A percentile compares a stretch with the other conserved stretches of the same genome.
Evolutionary conservation across 2,888 invertebrate genomes (phyloP).

Genomic region (Clitarchus hookeri): DNA sequence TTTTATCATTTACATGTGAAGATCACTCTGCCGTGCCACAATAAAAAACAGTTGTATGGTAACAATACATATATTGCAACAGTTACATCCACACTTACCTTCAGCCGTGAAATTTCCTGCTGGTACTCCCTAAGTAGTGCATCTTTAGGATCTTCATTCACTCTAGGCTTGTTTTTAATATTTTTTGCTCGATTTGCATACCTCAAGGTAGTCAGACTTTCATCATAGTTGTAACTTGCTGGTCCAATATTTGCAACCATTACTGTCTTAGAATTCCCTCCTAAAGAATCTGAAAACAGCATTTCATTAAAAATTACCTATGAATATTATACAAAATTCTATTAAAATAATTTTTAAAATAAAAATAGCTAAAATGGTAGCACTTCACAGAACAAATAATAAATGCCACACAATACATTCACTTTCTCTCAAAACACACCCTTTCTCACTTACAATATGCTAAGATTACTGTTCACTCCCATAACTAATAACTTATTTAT

Average conservation of each 20-base stretch:
- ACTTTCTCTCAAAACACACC: no score
- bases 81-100: slow-evolving; percentile 46
- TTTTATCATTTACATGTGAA: no score
- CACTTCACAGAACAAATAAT: no score
- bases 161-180: slow-evolving; percentile 97
- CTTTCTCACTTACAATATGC: no score
- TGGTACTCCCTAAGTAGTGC: slow-evolving; percentile 95
- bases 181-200: slow-evolving; percentile 98
- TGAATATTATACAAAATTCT: no score
- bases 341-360: no score
- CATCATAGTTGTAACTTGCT: slow-evolving; percentile 96
- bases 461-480: no score
- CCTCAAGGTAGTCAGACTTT: slow-evolving; percentile 92
- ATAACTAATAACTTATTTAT: no score
- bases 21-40: no score
- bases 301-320: not conserved
- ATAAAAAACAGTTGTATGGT: not conserved
- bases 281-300: slow-evolving; percentile 77
- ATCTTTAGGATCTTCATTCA: slow-evolving; percentile 99
- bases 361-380: no score
- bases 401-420: no score
- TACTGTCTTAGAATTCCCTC: slow-evolving; percentile 98
- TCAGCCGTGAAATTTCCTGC: slow-evolving; percentile 84
- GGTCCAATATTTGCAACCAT: slow-evolving; percentile 99
- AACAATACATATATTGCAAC: not conserved